Evolutionary conservation across 2,888 invertebrate genomes (phyloP).

Genomic region (Melanostoma scalare): DNA sequence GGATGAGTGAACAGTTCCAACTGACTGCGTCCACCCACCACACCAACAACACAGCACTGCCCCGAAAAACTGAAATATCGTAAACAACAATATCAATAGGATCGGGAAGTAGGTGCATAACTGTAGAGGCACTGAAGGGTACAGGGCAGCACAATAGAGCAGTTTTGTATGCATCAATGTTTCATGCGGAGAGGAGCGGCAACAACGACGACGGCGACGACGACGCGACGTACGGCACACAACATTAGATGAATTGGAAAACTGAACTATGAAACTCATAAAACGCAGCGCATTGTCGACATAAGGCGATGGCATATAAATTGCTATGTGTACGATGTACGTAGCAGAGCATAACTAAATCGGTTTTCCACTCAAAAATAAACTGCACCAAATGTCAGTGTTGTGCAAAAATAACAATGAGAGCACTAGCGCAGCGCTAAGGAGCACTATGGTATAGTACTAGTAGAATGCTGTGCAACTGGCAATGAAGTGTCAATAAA

Average conservation of each 20-base stretch:
- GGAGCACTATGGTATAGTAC: neutral
- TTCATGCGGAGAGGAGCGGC: neutral
- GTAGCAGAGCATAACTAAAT: slow-evolving; percentile 41
- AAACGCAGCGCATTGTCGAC: slow-evolving; percentile 58
- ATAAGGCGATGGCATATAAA: slow-evolving; percentile 68
- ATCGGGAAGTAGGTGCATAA: slow-evolving; percentile 31
- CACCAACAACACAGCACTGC: neutral
- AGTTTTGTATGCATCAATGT: slow-evolving; percentile 4
- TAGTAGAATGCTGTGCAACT: slow-evolving; percentile 12
- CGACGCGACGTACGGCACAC: slow-evolving; percentile 10
- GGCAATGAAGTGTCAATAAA: slow-evolving; percentile 33
- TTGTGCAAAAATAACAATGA: slow-evolving; percentile 40
- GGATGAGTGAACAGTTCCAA: neutral
- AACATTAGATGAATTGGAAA: slow-evolving; percentile 63
- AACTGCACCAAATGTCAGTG: slow-evolving; percentile 47
- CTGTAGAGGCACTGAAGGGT: slow-evolving; percentile 36
- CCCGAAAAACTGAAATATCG: neutral
- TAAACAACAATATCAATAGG: slow-evolving; percentile 62
- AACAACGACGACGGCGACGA: slow-evolving; percentile 25
- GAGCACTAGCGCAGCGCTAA: neutral
- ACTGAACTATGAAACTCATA: slow-evolving; percentile 44
- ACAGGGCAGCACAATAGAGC: slow-evolving; percentile 10
- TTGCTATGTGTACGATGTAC: slow-evolving; percentile 47
- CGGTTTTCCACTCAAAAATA: slow-evolving; percentile 58
- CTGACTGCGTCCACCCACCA: neutral